Conservation (phyloP, 2,113 vertebrate species). For the Marmota flaviventris region DNA sequence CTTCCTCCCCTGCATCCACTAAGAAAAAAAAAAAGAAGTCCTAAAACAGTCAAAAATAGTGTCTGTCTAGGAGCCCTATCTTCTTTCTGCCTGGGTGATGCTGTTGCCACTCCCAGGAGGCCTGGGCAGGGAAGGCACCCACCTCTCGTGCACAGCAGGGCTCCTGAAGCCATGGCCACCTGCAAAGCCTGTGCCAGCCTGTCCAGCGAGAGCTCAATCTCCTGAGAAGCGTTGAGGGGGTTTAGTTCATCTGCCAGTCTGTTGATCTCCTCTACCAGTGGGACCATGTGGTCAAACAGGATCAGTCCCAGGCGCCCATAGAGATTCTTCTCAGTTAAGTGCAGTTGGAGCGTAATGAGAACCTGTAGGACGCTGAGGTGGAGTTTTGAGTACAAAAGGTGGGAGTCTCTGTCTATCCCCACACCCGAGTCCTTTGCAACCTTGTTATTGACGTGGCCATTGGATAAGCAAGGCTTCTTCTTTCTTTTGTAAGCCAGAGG, state of each 20-base stretch:
- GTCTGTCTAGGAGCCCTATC: neutral
- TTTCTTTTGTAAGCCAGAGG: conserved; percentile 93
- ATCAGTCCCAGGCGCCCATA: conserved; percentile 95
- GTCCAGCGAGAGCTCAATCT: conserved; percentile 95
- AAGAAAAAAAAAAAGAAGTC: neutral
- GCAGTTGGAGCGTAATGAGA: conserved; percentile 92
- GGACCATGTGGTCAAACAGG: conserved; percentile 94
- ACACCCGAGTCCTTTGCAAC: conserved; percentile 75
- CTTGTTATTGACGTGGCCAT: conserved; percentile 85
- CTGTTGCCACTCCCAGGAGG: neutral
- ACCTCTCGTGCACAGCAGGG: conserved; percentile 96
- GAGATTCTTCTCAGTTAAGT: conserved; percentile 96
- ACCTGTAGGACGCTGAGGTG: conserved; percentile 98
- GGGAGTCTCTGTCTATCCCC: conserved; percentile 84
- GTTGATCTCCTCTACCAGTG: conserved; percentile 93
- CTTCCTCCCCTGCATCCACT: neutral
- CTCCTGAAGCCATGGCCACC: conserved; percentile 96
- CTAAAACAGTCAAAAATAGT: neutral
- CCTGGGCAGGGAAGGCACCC: neutral
- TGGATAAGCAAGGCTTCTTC: conserved; percentile 88
- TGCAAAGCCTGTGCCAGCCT: conserved; percentile 97
- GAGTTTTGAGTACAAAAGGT: conserved; percentile 94
- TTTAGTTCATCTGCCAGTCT: conserved; percentile 93
- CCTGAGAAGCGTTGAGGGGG: conserved; percentile 89
- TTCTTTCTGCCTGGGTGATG: neutral